Percentiles rank a stretch among this genome's conserved stretches.
phyloP scores from a whole-genome alignment of 2,888 invertebrate genomes.

The Rhodophaea formosa region DNA sequence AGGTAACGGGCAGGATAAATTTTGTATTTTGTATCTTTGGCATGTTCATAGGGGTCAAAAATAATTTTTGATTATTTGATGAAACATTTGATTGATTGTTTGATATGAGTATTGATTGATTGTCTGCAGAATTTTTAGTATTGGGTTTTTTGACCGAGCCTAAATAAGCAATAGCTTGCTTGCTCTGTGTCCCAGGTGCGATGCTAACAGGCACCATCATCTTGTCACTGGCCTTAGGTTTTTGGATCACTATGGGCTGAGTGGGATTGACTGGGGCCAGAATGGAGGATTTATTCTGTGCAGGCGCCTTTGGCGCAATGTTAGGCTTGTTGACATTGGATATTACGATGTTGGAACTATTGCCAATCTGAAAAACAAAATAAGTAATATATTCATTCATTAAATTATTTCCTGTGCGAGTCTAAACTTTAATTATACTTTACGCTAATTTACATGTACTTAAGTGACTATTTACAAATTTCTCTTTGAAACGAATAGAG shows the following conservation, averaged over 20 bases:
- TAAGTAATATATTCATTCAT: slow-evolving; percentile 5
- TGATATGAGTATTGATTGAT: slow-evolving; percentile 70
- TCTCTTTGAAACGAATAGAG: no score
- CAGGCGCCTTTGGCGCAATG: slow-evolving; percentile 61
- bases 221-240: slow-evolving; percentile 72
- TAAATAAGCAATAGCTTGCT: slow-evolving; percentile 78
- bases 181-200: slow-evolving; percentile 58
- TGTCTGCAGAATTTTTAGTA: slow-evolving; percentile 60
- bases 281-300: slow-evolving; percentile 64
- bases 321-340: slow-evolving; percentile 70
- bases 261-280: slow-evolving; percentile 63
- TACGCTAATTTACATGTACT: no score
- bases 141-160: slow-evolving; percentile 78
- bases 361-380: slow-evolving; percentile 61
- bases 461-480: no score
- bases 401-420: background rate
- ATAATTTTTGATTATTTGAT: slow-evolving; percentile 77
- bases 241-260: slow-evolving; percentile 82
- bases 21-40: slow-evolving; percentile 81
- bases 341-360: slow-evolving; percentile 66
- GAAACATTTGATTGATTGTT: slow-evolving; percentile 67
- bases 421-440: no score
- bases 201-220: slow-evolving; percentile 76
- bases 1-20: slow-evolving; percentile 74
- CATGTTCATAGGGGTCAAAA: slow-evolving; percentile 80